Evolutionary conservation across 35 echinoderm and acorn worm genomes (phyloP).

Genomic region (Eucidaris tribuloides): DNA sequence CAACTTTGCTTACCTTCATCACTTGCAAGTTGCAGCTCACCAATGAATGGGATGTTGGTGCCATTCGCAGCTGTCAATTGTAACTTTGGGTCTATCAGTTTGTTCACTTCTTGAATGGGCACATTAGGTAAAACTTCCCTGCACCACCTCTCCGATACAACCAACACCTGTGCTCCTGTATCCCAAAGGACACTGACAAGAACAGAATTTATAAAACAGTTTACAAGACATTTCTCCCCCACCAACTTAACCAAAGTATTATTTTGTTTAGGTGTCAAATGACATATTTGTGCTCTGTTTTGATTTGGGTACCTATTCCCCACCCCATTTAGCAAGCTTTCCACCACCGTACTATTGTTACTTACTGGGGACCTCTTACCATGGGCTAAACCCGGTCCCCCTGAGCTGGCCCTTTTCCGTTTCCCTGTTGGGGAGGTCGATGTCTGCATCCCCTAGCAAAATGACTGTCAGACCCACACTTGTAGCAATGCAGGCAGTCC

Average conservation of each 20-base stretch:
- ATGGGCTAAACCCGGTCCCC: conserved; percentile 33
- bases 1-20: not conserved
- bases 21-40: not conserved
- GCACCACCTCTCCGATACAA: conserved; percentile 18
- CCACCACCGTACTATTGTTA: too few relatives aligned
- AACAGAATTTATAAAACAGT: conserved; percentile 31
- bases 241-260: conserved; percentile 15
- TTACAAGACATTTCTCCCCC: conserved; percentile 40
- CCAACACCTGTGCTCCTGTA: conserved; percentile 55
- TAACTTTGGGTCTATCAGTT: conserved; percentile 39
- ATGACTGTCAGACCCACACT: conserved; percentile 57
- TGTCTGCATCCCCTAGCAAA: conserved; percentile 45
- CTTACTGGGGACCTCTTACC: not conserved
- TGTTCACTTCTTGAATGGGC: not conserved
- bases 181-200: conserved; percentile 48
- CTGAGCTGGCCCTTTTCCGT: conserved; percentile 23
- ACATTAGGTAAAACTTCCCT: conserved; percentile 12
- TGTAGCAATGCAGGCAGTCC: conserved; percentile 46
- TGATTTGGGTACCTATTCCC: too few relatives aligned
- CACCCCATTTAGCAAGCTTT: too few relatives aligned
- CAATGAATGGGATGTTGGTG: conserved; percentile 31
- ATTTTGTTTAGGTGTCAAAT: not conserved
- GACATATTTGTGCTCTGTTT: not conserved
- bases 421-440: conserved; percentile 46
- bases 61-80: conserved; percentile 58